Base-by-base conservation (phyloP, 2,888 invertebrate species). In the Tachina grossa region DNA sequence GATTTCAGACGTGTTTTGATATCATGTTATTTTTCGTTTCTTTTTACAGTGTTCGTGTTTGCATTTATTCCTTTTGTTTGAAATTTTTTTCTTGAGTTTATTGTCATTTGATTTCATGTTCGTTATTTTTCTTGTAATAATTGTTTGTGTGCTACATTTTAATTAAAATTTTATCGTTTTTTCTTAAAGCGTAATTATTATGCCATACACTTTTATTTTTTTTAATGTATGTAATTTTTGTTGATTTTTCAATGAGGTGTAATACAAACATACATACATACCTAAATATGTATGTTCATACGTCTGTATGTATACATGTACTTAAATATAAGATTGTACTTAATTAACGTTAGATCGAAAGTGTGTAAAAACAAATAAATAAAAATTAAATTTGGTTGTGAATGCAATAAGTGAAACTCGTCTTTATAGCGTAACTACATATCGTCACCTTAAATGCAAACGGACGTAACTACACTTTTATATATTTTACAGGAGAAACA, bases 101-200 rank as follows among this genome's bases (percentile, higher is more conserved):
- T 75, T 75, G 74, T 59, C 16, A 43, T 41, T 81, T 59, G 9
- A 9, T 53, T 61, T 55, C 31, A 31, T 31, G 31, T 31, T 31
- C 6, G 14, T 13, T 66, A 16, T 59, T 16, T 57, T 57, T 22
- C 45, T 71, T 41, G 65, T 22, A 81, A 47, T 61, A 59, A 78
- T 59, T 72, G 66, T 31, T 83, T 78, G 77, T 79, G 49, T 59
- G 75, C 71, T 71, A 83, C 85, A 61, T 80, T 85, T 85, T 80
- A 83, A 85, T 85, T 85, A 68, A 85, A 80, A 72, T 61, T 68
- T 83, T 76, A 78, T 85, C 68, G 63, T 51, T 45, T 49, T 59
- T 59, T 39, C 51, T 57, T 65, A 19, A 53, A 75, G 16, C 45
- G 68, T 39, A 31, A 43, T 59, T 49, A 71, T 47, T 71, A 65